Base-by-base conservation (phyloP, 2,888 invertebrate species). In the Diarsia brunnea region DNA sequence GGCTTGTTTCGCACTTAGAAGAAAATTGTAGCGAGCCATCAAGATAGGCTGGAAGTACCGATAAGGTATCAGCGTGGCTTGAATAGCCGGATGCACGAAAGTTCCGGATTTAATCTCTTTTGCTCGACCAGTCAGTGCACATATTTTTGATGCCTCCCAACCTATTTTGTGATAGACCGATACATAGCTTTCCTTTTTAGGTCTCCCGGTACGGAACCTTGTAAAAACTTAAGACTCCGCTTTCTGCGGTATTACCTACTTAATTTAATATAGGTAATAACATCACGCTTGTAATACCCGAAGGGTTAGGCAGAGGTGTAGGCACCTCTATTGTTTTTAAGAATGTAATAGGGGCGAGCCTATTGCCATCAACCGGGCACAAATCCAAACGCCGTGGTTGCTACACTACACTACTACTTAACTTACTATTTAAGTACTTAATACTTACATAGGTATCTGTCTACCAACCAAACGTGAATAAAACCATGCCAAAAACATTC, bases 71-170 rank as follows among this genome's bases (percentile, higher is more conserved):
- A 64, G 61, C 27, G 11, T 65, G 58, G 64, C 49, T 88, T 63
- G 66, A 76, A 81, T 75, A 71, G 55, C 72, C 75, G 74, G 87
- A 81, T 67, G 69, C 76, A 78, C 64, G 66, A 81, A 81, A 78
- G 84, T 86, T 84, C 77, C 84, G 75, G 81, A 79, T 78, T 67
- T 55, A 51, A 51, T 49, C 14, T 67, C 24, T 51, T 58, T 27
- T 43, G 21, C n/a, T 61, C n/a, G 68, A 51, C 79, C 38, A 47
- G 60, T 58, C n/a, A 14, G 64, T 68, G n/a, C 27, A 65, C 45
- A 55, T 81, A 14, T 66, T 63, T 45, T 45, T 14, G 43, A 63
- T 61, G 31, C 21, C 8, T 58, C 64, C 7, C 31, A 31, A 27
- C 24, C 67, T 67, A 49, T 21, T 47, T 21, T 14, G n/a, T n/a